These are phyloP conservation scores for Bradysia coprophila DNA, from an alignment of 1,140 invertebrate genomes.

Conservation along the genomic window DNA sequence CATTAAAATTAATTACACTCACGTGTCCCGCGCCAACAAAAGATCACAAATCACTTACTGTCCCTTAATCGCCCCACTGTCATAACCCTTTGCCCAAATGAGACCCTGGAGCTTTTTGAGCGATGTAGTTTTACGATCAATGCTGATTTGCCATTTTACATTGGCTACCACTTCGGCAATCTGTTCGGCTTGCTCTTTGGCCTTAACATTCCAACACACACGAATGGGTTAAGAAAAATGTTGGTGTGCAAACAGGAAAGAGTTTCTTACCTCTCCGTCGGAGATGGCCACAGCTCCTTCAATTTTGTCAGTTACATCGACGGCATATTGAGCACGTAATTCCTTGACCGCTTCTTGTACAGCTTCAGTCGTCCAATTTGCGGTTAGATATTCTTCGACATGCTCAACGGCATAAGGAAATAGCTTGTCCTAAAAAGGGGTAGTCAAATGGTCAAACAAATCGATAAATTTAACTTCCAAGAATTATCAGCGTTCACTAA, in stretches of 20 bases:
- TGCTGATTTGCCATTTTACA: slow-evolving; percentile 62
- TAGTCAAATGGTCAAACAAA: too few species aligned
- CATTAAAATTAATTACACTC: slow-evolving; percentile 6
- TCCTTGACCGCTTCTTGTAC: slow-evolving; percentile 46
- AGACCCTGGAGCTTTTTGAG: slow-evolving; percentile 77
- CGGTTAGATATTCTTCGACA: slow-evolving; percentile 47
- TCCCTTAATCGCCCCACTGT: slow-evolving; percentile 53
- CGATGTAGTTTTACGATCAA: slow-evolving; percentile 57
- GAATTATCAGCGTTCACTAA: too few species aligned
- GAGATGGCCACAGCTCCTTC: slow-evolving; percentile 28
- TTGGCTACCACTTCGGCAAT: slow-evolving; percentile 40
- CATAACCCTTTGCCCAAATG: slow-evolving; percentile 73
- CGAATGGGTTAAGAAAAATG: too few species aligned
- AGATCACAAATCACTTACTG: too few species aligned
- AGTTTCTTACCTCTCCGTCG: background rate
- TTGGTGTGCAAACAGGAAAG: too few species aligned
- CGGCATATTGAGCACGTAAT: slow-evolving; percentile 34
- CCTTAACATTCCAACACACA: too few species aligned
- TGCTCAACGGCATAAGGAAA: slow-evolving; percentile 65
- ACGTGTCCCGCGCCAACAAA: slow-evolving; percentile 8
- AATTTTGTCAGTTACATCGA: slow-evolving; percentile 33
- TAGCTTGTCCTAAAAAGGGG: slow-evolving; percentile 54
- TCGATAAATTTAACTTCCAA: too few species aligned
- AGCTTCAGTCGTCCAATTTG: slow-evolving; percentile 45
- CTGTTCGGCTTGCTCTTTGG: slow-evolving; percentile 30